phyloP scores from a whole-genome alignment of 2,113 vertebrate genomes.

The Dipodomys ordii region DNA sequence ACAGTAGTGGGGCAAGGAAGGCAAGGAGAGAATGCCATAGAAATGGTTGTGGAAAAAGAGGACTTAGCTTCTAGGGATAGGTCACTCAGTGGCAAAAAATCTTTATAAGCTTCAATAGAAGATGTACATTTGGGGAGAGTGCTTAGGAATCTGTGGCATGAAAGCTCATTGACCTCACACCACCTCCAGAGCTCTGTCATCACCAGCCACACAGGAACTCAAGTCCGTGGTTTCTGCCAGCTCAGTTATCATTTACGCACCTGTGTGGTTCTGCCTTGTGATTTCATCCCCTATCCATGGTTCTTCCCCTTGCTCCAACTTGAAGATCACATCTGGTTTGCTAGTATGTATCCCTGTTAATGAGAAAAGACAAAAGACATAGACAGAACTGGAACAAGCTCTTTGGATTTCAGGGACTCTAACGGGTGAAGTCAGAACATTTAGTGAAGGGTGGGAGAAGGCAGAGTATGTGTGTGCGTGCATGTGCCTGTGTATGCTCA shows the following conservation, averaged over 20 bases:
- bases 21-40: not conserved
- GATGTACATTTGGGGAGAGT: not conserved
- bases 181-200: not conserved
- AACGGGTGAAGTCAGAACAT: not conserved
- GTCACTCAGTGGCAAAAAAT: not conserved
- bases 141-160: not conserved
- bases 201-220: not conserved
- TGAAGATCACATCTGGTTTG: slow-evolving; percentile 54
- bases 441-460: not conserved
- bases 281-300: not conserved
- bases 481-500: not conserved
- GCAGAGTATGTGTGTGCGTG: too few relatives aligned
- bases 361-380: not conserved
- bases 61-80: not conserved
- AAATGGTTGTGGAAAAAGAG: not conserved
- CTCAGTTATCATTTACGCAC: not conserved
- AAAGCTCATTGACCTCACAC: not conserved
- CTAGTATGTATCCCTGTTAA: not conserved
- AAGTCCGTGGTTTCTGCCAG: not conserved
- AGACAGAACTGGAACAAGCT: not conserved
- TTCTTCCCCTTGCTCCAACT: slow-evolving; percentile 21
- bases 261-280: not conserved
- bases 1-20: not conserved
- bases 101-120: not conserved
- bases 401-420: not conserved